Conservation (phyloP, 1,140 invertebrate species). For the Papilio dardanus region DNA sequence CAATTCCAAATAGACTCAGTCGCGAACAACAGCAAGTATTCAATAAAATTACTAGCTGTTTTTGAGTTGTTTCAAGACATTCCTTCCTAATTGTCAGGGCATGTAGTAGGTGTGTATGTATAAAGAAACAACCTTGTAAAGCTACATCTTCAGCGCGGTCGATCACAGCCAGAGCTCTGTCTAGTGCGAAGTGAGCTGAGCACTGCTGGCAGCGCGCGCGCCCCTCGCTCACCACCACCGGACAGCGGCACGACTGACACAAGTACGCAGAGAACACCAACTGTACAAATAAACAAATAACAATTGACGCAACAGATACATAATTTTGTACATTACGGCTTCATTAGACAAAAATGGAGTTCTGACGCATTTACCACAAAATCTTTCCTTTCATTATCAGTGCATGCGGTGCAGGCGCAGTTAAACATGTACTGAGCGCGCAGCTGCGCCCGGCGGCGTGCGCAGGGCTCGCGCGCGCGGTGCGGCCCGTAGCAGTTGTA, state of each 20-base stretch:
- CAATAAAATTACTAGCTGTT: no score
- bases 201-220: slow-evolving; percentile 58
- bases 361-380: slow-evolving; percentile 82
- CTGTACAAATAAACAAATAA: slow-evolving; percentile 48
- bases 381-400: slow-evolving; percentile 71
- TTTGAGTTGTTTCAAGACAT: no score
- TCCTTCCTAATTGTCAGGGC: no score
- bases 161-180: slow-evolving; percentile 49
- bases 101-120: neutral
- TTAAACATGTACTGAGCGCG: slow-evolving; percentile 88
- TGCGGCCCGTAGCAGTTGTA: slow-evolving; percentile 91
- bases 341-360: no score
- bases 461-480: slow-evolving; percentile 83
- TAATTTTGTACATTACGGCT: no score
- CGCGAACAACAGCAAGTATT: no score
- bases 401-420: slow-evolving; percentile 86
- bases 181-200: slow-evolving; percentile 51
- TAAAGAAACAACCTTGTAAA: slow-evolving; percentile 47
- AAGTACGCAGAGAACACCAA: slow-evolving; percentile 67
- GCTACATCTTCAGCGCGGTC: slow-evolving; percentile 61
- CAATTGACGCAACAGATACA: no score
- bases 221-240: slow-evolving; percentile 51
- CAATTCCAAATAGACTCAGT: no score
- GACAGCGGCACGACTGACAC: slow-evolving; percentile 70
- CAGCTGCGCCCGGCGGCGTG: slow-evolving; percentile 84